Evolutionary conservation across 2,888 invertebrate species (phyloP), one percentile per base, ranked within the genome.

Genomic region (Acanthopleura granulata): DNA sequence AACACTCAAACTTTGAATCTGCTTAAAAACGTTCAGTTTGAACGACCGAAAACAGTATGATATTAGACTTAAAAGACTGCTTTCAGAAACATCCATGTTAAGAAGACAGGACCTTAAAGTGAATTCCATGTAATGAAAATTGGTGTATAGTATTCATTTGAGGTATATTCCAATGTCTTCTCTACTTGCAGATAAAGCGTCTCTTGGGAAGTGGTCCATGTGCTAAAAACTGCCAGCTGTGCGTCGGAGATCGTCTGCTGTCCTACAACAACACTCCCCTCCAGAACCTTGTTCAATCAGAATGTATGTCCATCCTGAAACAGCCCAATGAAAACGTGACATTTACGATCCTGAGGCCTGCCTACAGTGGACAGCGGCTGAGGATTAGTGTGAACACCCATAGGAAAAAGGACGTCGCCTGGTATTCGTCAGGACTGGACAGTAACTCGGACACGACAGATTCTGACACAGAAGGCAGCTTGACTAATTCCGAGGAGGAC

Each of bases 271-370:
- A 96, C 16, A 78, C 80, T 40, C 80, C 93, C 85, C 95, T 97
- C 92, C 92, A 94, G 81, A 96, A 95, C 72, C 92, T 97, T 77
- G 96, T 95, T 57, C 97, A 97, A 90, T 93, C 94, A 62, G 95
- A 97, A 90, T 96, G 97, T 82, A 93, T 96, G 83, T 93, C 95
- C 83, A 94, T 96, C 84, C 93, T 97, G 71, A 97, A 97, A 93
- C 93, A 94, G 77, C 95, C 96, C 77, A 93, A 95, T 76, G 93
- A 94, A 66, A 94, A 95, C 91, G 94, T 96, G 79, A 93, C 94
- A 25, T 92, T 96, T 83, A 95, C 95, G 84, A 93, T 96, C 83
- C 93, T 88, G 15, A 74, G 88, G 30, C 85, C 80, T 72, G 78
- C 77, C 12, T 82, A 82, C 69, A 77, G 77, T 77, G 81, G 79